Conservation (phyloP, 2,797 vertebrate genomes). For the Agapornis canus region DNA sequence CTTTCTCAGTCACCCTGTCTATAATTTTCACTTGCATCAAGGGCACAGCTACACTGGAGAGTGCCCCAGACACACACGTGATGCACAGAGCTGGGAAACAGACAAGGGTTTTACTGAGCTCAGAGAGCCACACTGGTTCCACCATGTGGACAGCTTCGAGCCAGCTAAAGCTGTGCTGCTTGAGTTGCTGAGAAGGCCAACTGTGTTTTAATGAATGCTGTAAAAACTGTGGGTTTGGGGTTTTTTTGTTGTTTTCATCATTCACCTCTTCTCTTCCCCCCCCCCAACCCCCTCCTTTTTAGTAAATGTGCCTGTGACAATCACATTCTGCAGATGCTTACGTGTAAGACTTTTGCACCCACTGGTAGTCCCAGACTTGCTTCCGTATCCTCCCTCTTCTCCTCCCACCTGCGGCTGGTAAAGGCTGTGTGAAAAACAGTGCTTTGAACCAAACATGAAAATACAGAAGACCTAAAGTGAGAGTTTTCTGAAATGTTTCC, state of each 20-base stretch:
- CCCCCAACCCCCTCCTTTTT: not conserved
- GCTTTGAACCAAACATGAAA: not conserved
- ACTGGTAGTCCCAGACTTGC: not conserved
- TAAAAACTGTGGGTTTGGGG: not conserved
- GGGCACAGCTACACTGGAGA: not conserved
- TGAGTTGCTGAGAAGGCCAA: not conserved
- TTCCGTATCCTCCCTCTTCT: not conserved
- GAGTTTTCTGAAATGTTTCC: not conserved
- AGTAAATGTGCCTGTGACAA: not conserved
- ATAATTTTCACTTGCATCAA: not conserved
- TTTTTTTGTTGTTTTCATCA: not conserved
- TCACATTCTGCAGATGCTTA: not conserved
- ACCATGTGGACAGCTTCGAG: not conserved
- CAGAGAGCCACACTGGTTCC: not conserved
- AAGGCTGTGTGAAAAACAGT: not conserved
- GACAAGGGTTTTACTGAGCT: not conserved
- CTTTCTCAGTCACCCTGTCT: not conserved
- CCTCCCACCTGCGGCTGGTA: not conserved
- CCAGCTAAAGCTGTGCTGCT: not conserved
- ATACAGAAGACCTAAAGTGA: not conserved
- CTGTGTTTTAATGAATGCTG: not conserved
- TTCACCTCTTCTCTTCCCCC: not conserved
- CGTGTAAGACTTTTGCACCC: not conserved
- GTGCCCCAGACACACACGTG: not conserved
- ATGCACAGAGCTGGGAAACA: not conserved